A percentile compares a stretch with the other conserved stretches of the same genome.
These are phyloP conservation scores for Agrochola lychnidis DNA, from an alignment of 2,888 invertebrate species.

Conservation along the genomic window DNA sequence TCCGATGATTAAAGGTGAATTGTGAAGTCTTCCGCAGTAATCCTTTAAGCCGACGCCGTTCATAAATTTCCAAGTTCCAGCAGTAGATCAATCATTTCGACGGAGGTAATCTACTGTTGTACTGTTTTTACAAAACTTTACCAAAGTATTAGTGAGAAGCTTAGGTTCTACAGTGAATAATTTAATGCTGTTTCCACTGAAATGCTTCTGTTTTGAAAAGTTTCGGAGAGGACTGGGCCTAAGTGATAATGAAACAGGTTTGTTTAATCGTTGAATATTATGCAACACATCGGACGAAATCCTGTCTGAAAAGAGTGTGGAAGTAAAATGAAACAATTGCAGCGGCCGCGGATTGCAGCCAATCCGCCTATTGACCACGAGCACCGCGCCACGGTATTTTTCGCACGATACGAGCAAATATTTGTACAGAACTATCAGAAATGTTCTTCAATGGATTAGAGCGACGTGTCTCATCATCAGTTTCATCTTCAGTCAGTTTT, in stretches of 20 bases:
- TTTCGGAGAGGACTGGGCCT: background rate
- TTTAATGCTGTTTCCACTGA: background rate
- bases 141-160: background rate
- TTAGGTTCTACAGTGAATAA: constrained; percentile 4
- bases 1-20: constrained; percentile 27
- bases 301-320: background rate
- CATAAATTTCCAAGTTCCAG: constrained; percentile 50
- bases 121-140: constrained; percentile 31
- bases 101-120: constrained; percentile 38
- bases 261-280: background rate
- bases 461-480: background rate
- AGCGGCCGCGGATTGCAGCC: too few relatives aligned
- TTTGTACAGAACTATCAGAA: background rate
- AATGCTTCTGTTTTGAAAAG: background rate
- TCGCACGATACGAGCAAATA: background rate
- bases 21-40: constrained; percentile 26
- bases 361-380: background rate
- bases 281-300: background rate
- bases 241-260: background rate
- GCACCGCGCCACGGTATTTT: background rate
- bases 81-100: constrained; percentile 51
- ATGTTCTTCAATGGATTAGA: background rate
- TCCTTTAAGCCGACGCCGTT: constrained; percentile 26
- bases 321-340: constrained; percentile 7
- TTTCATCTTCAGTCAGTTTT: background rate